Evolutionary conservation across 2,113 vertebrate species (phyloP), one percentile per base, ranked within the genome.

Genomic region (Hyperopisus bebe): DNA sequence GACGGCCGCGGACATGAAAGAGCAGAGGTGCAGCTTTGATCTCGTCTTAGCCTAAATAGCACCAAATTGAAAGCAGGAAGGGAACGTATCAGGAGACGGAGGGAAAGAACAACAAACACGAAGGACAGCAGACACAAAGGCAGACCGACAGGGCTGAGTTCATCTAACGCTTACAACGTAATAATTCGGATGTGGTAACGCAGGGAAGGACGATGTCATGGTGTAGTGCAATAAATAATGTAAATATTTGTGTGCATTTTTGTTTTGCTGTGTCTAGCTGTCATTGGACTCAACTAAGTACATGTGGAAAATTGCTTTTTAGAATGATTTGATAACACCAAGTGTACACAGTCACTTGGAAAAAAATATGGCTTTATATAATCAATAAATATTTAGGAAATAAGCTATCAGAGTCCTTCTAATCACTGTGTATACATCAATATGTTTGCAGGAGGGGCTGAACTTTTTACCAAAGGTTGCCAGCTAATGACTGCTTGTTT

Each of bases 161-260:
- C 8, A 48, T 35, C 89, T 55, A 31, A 48, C 42, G 39, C 9
- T 47, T 27, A 46, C 31, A 39, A 13, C n/a, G 35, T 46, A 74
- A 53, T 53, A 3, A 87, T 80, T 17, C 19, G 66, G 58, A 44
- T 47, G 47, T 53, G 31, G 24, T 11, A 82, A 91, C 3, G 1
- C 17, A 7, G 91, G 91, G 87, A 93, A 93, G 92, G 89, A 62
- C 88, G 88, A 92, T 90, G 90, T 91, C 91, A 93, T 90, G 62
- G 24, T 4, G 86, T 86, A 93, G 91, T 95, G 95, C 95, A 95
- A 96, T 95, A 90, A 90, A 10, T 82, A 90, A 91, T 91, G 93
- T 95, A 96, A 96, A 95, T 95, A 96, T 96, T 95, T 95, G 92
- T 92, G 91, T 92, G 90, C 90, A 94, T 93, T 94, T 42, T 93